Evolutionary conservation across 2,113 vertebrate genomes (phyloP).

Genomic region (Anolis carolinensis): DNA sequence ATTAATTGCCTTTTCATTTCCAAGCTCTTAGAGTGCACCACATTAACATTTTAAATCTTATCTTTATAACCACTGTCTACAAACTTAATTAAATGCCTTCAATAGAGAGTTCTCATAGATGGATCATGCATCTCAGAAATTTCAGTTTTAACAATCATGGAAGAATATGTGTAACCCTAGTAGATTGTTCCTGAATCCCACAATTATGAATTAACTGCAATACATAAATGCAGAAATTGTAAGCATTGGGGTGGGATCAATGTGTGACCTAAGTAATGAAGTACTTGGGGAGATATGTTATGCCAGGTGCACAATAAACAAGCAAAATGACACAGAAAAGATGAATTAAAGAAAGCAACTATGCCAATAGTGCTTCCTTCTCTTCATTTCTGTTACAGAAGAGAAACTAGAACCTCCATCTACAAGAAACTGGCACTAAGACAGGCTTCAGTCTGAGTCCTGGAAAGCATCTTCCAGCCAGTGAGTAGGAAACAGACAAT

Average conservation of each 20-base stretch:
- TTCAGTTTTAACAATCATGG: not conserved
- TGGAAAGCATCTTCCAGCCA: not conserved
- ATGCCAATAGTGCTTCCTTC: not conserved
- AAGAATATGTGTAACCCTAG: not conserved
- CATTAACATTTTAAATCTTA: slow-evolving; percentile 18
- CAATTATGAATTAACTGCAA: not conserved
- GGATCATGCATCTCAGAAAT: not conserved
- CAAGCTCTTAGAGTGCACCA: not conserved
- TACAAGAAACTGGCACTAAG: too few relatives aligned
- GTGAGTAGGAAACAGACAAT: not conserved
- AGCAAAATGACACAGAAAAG: not conserved
- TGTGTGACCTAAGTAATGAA: not conserved
- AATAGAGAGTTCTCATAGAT: not conserved
- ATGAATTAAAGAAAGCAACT: not conserved
- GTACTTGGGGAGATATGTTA: too few relatives aligned
- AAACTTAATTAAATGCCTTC: slow-evolving; percentile 26
- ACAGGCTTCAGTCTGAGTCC: not conserved
- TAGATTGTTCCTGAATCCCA: not conserved
- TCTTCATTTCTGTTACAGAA: not conserved
- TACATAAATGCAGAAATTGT: not conserved
- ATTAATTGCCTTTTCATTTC: slow-evolving; percentile 19
- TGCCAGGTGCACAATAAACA: not conserved
- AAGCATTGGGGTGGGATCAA: not conserved
- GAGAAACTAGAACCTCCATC: not conserved
- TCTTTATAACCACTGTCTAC: not conserved